A percentile compares a stretch with the other conserved stretches of the same genome.
These are phyloP conservation scores for Regulus satrapa DNA, from an alignment of 2,113 vertebrate genomes.

Conservation along the genomic window DNA sequence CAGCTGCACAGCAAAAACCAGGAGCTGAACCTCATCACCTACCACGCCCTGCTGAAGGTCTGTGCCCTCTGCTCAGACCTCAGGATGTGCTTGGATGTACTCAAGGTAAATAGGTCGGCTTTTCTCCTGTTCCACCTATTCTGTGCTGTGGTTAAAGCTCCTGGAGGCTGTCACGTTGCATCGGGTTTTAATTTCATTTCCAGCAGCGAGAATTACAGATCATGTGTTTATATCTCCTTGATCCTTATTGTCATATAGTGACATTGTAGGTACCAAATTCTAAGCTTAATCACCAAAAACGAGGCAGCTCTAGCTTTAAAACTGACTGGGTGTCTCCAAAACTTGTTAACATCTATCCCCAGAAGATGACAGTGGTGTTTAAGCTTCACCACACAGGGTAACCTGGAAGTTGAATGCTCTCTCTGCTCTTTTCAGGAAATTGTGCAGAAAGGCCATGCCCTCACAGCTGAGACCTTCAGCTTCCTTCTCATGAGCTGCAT, in stretches of 20 bases:
- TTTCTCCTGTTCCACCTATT: accelerated
- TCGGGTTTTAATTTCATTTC: accelerated
- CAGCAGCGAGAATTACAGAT: neutral
- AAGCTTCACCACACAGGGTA: neutral
- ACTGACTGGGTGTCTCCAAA: neutral
- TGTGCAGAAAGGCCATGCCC: conserved; percentile 78
- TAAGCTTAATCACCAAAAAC: neutral
- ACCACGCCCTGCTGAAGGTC: conserved; percentile 87
- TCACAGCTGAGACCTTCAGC: conserved; percentile 87
- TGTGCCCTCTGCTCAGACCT: conserved; percentile 83
- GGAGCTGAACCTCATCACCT: conserved; percentile 80
- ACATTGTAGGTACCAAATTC: neutral
- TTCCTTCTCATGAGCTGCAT: conserved; percentile 90
- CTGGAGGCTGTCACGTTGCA: accelerated
- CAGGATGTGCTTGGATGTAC: conserved; percentile 78
- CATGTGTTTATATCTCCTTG: neutral
- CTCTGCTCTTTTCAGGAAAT: conserved; percentile 80
- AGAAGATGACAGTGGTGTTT: neutral
- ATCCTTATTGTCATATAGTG: neutral
- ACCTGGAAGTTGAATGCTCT: neutral
- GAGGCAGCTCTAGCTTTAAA: neutral
- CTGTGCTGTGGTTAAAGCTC: neutral
- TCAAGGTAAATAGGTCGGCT: conserved; percentile 75
- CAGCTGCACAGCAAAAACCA: conserved; percentile 79
- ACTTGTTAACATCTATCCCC: neutral